Percentiles rank a stretch among this genome's conserved stretches.
These are phyloP conservation scores for Oostethus manadensis DNA, from an alignment of 2,113 vertebrate genomes.

Conservation along the genomic window DNA sequence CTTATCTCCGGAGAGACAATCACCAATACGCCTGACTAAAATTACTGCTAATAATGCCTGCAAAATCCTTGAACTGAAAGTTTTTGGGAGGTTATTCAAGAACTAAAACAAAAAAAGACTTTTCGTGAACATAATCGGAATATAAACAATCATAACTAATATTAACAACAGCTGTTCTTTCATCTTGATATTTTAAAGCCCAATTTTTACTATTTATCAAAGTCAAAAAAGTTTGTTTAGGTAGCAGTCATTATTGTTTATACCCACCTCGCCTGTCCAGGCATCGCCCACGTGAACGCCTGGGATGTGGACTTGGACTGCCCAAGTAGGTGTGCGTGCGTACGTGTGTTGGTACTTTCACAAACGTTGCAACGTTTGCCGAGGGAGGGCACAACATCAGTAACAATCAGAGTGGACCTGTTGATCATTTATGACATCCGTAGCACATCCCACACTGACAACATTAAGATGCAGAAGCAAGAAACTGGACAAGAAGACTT, in stretches of 20 bases:
- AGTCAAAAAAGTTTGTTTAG: not conserved
- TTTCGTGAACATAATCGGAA: too few species aligned
- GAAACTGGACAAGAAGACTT: not conserved
- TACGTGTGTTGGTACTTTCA: slow-evolving; percentile 9
- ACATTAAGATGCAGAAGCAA: slow-evolving; percentile 10
- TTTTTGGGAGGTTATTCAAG: too few species aligned
- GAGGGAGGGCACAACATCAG: slow-evolving; percentile 31
- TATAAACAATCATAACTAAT: too few species aligned
- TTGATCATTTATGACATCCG: slow-evolving; percentile 37
- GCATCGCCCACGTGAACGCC: not conserved
- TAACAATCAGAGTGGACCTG: slow-evolving; percentile 15
- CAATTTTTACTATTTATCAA: too few species aligned
- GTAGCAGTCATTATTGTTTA: not conserved
- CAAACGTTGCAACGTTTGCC: slow-evolving; percentile 17
- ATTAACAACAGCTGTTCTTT: too few species aligned
- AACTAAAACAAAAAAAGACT: too few species aligned
- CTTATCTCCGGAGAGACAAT: too few species aligned
- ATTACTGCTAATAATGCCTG: too few species aligned
- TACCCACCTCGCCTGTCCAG: not conserved
- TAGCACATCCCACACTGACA: not conserved
- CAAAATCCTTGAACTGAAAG: too few species aligned
- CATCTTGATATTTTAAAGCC: too few species aligned
- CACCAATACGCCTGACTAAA: too few species aligned
- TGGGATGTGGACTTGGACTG: not conserved
- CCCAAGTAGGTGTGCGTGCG: not conserved